Base-by-base conservation (phyloP, 2,888 invertebrate species). In the Drosophila neotestacea region DNA sequence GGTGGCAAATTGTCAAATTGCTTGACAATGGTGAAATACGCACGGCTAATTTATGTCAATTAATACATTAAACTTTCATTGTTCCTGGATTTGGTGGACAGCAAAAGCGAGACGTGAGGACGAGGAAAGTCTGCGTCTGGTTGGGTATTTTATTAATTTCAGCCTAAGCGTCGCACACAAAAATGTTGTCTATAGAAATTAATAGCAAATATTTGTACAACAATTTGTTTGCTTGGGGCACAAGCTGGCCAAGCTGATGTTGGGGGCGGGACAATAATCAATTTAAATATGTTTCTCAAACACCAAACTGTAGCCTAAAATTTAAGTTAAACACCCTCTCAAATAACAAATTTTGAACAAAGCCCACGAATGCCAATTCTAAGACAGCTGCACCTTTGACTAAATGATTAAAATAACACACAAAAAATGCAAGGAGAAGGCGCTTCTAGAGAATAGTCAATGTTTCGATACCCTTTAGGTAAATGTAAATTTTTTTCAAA, bases 161-260 rank as follows among this genome's bases (percentile, higher is more conserved):
- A 41, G 51, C 13, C 48, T 46, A 52, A 64, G 38, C 58, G 60
- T 22, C 54, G 47, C 44, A 36, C 73, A 61, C 60, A 67, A 59
- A 71, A 69, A 62, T 74, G 72, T 74, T 88, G 73, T 71, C 88
- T 72, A 80, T 83, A 70, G 76, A 85, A 85, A 85, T 85, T 84
- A 88, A 85, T 88, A 76, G 83, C 80, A 86, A 89, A 86, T 89
- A 89, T 86, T 89, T 89, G 85, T 62, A 70, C 66, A 82, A 58
- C 76, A 82, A 89, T 89, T 80, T 82, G 80, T 79, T 89, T 63
- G 59, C 62, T 65, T 73, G 73, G 54, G 66, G 32, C 36, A 32
- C 9, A 52, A 16, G 34, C 7, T 46, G 51, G 38, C 55, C 51
- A 10, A 11, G 9, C 30, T 30, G 32, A 44, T 55, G 30, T 32